phyloP scores from a whole-genome alignment of 1,140 invertebrate species.

The Colletes gigas region DNA sequence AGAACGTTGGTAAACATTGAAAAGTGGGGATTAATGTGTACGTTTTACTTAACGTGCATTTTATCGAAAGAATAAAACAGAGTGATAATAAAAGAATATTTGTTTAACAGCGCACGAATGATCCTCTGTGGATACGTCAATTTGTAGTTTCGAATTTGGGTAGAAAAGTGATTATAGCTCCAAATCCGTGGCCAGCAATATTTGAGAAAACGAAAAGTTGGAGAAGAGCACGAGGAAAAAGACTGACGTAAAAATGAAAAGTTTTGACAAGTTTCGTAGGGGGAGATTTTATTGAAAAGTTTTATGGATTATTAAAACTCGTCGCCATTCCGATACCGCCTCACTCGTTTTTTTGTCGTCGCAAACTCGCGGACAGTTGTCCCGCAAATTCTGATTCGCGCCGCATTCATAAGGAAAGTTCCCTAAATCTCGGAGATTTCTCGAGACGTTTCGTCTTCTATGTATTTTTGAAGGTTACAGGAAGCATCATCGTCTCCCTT shows the following conservation, averaged over 20 bases:
- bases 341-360: background rate
- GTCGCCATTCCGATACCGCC: background rate
- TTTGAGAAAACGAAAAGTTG: background rate
- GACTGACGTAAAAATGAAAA: background rate
- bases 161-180: no score
- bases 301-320: constrained; percentile 26
- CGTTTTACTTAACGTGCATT: no score
- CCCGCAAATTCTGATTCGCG: constrained; percentile 10
- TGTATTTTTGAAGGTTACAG: constrained; percentile 25
- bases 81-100: no score
- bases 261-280: background rate
- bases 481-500: constrained; percentile 24
- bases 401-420: background rate
- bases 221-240: background rate
- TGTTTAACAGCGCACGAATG: no score
- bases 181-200: background rate
- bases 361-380: background rate
- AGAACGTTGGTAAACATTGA: no score
- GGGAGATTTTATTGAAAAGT: constrained; percentile 18
- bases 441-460: background rate
- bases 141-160: no score
- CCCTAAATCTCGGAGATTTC: background rate
- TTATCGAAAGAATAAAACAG: no score
- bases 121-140: no score
- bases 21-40: no score